These are phyloP conservation scores for Muraenolepis orangiensis DNA, from an alignment of 2,797 vertebrate genomes.

Conservation along the genomic window DNA sequence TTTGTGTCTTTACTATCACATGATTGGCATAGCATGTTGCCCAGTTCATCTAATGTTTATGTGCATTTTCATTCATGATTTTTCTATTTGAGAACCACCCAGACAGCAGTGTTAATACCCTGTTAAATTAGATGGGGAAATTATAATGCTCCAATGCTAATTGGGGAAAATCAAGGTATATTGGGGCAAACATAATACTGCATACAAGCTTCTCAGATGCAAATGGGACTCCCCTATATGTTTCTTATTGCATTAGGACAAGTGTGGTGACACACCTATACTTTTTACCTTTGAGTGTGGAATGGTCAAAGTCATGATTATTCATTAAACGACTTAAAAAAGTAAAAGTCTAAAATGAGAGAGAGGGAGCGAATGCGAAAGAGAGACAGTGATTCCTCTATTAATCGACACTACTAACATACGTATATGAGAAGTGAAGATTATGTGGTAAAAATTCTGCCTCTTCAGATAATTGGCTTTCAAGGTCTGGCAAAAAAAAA, in stretches of 20 bases:
- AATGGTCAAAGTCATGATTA: neutral
- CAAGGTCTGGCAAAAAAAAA: constrained; percentile 32
- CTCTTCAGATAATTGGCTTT: constrained; percentile 47
- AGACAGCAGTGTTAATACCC: neutral
- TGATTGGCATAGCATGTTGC: neutral
- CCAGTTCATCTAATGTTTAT: neutral
- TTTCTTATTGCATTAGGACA: constrained; percentile 1
- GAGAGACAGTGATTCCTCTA: constrained; percentile 9
- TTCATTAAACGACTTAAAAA: neutral
- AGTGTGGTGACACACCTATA: neutral
- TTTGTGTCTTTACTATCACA: neutral
- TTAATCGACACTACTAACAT: constrained; percentile 20
- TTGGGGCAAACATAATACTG: neutral
- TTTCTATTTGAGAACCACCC: neutral
- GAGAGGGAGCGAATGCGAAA: neutral
- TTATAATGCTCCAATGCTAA: neutral
- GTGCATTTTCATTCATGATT: neutral
- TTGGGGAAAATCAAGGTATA: neutral
- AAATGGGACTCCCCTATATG: neutral
- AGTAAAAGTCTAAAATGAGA: neutral
- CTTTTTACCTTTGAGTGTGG: neutral
- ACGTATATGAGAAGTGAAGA: neutral
- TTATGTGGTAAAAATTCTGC: neutral
- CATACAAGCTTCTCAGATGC: neutral
- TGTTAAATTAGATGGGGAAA: neutral